Base-by-base conservation (phyloP, 2,797 vertebrate genomes). In the Gadopsis bispinosus region DNA sequence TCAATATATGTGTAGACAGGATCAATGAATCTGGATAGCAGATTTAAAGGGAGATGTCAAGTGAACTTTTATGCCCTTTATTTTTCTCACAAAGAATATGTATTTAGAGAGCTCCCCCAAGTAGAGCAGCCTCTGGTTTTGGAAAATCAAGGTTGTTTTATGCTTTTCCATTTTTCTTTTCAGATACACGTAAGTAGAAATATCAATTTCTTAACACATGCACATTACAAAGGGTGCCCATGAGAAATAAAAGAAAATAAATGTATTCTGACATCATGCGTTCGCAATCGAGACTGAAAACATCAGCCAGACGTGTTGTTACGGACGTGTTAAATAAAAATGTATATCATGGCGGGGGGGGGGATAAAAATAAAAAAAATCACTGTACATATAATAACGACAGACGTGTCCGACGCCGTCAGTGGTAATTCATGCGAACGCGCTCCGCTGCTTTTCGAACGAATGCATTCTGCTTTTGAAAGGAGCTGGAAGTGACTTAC, bases 401-500 rank as follows among this genome's bases (percentile, higher is more conserved):
- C 20, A 61, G 20, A 53, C 20, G 54, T 5, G 37, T 35, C 62
- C 70, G 26, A 26, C 47, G 37, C 59, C 58, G 39, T 16, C 62
- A 43, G 20, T 11, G 5, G 73, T 47, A 50, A 45, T 26, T 26
- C 26, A 26, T 5, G 33, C 29, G 39, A 73, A 53, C 31, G 39
- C 39, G 62, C 73, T 58, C 41, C 51, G 2, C 33, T 47, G 77
- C 53, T 71, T 60, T 29, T 73, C 10, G 22, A 50, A 79, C 53
- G 0, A 53, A 73, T 41, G 16, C 8, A 50, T 72, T 22, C 0
- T 69, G 9, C 59, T 68, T 37, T 35, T 26, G 26, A 31, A 65
- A 76, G 55, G 77, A 84, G 87, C 47, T 75, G 54, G 79, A 86
- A 85, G 82, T 81, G 89, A 95, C 95, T 95, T 92, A 96, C 95